These are phyloP conservation scores for Coelinius sp. DNA, from an alignment of 2,888 invertebrate species.

Conservation along the genomic window DNA sequence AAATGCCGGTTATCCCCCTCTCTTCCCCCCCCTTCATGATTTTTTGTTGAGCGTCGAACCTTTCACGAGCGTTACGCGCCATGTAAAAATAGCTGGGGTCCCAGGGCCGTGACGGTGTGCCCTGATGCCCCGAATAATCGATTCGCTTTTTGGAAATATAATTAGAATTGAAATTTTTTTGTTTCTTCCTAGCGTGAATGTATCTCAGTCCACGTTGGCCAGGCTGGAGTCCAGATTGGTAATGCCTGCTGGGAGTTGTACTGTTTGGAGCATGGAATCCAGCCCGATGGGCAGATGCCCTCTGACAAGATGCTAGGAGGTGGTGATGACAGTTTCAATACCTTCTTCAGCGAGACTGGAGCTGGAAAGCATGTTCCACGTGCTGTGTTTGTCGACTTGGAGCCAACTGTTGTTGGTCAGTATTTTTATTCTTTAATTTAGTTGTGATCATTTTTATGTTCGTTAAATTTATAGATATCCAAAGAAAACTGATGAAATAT, in stretches of 20 bases:
- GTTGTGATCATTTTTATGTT: too few species aligned
- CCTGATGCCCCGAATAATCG: background rate
- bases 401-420: constrained; percentile 91
- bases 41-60: constrained; percentile 1
- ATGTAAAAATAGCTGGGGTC: constrained; percentile 8
- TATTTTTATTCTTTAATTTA: background rate
- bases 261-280: constrained; percentile 86
- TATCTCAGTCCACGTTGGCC: constrained; percentile 88
- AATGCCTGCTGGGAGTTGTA: constrained; percentile 90
- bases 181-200: constrained; percentile 80
- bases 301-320: constrained; percentile 83
- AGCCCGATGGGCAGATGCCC: constrained; percentile 89
- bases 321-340: constrained; percentile 83
- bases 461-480: too few species aligned
- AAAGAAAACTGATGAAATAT: background rate
- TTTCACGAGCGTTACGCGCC: background rate
- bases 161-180: background rate
- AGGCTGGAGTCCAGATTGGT: constrained; percentile 88
- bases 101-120: background rate
- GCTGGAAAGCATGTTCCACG: constrained; percentile 89
- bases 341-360: constrained; percentile 83
- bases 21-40: background rate
- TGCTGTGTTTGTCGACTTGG: constrained; percentile 90
- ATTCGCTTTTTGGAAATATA: background rate
- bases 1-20: background rate